Conservation (phyloP, 2,888 invertebrate genomes). For the Camptogramma bilineatum region DNA sequence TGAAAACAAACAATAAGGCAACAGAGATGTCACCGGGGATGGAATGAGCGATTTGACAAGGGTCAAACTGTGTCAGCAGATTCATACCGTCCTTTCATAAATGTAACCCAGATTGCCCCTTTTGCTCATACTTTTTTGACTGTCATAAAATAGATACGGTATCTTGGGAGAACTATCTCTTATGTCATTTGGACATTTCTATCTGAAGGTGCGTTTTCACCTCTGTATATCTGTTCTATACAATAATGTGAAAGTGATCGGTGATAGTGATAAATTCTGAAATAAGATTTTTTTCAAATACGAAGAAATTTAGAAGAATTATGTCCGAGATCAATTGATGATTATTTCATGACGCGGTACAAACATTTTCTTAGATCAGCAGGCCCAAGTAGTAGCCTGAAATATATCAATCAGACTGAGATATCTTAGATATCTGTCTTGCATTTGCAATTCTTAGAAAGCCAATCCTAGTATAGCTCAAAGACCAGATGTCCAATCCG, state of each 20-base stretch:
- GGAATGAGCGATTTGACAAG: conserved; percentile 23
- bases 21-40: conserved; percentile 21
- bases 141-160: conserved; percentile 1
- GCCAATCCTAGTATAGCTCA: not conserved
- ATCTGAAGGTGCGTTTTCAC: not conserved
- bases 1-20: conserved; percentile 12
- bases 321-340: too few relatives aligned
- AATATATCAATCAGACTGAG: not conserved
- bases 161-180: not conserved
- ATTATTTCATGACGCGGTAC: too few relatives aligned
- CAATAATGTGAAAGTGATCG: too few relatives aligned
- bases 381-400: too few relatives aligned
- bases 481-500: not conserved
- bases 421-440: not conserved
- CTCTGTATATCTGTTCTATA: too few relatives aligned
- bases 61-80: conserved; percentile 22
- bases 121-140: not conserved
- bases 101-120: not conserved
- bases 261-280: too few relatives aligned
- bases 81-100: conserved; percentile 5
- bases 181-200: not conserved
- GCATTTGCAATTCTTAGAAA: not conserved
- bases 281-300: too few relatives aligned
- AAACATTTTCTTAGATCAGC: too few relatives aligned
- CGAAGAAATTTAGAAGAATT: too few relatives aligned